Conservation (phyloP, 2,888 invertebrate genomes). For the Cephus pygmeus region DNA sequence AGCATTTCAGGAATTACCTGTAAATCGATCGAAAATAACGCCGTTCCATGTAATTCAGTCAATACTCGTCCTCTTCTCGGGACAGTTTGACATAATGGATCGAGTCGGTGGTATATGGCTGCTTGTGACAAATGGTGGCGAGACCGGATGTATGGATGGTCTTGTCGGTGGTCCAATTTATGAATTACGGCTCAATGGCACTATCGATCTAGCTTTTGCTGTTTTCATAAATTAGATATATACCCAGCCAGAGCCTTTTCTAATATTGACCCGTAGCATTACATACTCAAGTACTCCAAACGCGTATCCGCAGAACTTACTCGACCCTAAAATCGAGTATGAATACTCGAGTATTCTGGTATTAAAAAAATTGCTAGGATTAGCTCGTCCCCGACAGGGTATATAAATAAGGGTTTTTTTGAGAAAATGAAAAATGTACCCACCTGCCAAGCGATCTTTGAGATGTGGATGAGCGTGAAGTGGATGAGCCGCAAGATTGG, state of each 20-base stretch:
- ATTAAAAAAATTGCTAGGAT: neutral
- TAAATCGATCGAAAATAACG: neutral
- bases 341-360: neutral
- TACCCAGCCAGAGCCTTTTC: neutral
- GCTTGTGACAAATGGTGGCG: neutral
- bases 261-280: neutral
- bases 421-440: constrained; percentile 16
- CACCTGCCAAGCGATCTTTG: constrained; percentile 62
- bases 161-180: neutral
- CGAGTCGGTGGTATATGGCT: neutral
- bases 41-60: neutral
- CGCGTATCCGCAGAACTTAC: neutral
- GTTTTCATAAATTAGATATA: neutral
- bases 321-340: neutral
- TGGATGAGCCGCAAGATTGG: constrained; percentile 62
- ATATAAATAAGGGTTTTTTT: neutral
- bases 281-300: neutral
- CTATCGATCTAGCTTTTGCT: neutral
- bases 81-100: neutral
- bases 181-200: neutral
- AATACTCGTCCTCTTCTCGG: neutral
- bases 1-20: neutral
- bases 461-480: constrained; percentile 62
- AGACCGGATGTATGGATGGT: neutral
- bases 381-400: neutral